Base-by-base conservation (phyloP, 2,113 vertebrate species). In the Osmerus mordax region DNA sequence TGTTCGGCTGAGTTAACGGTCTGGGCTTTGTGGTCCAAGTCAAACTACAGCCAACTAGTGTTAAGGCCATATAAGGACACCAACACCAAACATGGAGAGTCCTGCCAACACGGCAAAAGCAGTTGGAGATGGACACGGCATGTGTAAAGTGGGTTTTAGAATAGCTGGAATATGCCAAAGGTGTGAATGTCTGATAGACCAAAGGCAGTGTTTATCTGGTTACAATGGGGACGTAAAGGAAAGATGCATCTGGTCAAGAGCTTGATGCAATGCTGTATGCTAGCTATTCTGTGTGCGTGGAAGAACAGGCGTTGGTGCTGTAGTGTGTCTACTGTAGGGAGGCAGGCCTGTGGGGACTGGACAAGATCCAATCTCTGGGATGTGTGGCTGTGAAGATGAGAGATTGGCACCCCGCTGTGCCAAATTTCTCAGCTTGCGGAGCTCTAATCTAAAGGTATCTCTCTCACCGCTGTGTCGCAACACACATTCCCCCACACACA, bases 311-410 rank as follows among this genome's bases (percentile, higher is more conserved):
- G 29, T 32, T 32, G 29, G 29, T 32, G 21, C 36, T 4, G 41
- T 8, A 4, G n/a, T 5, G 47, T 21, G 32, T 18, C n/a, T 28
- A 65, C 58, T 29, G 5, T 1, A 7, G 66, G 53, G 66, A 67
- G 73, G 62, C 65, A 68, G 67, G 64, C 18, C 29, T 41, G 36
- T 41, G 6, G 36, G 36, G 5, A 41, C 36, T 19, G 62, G 69
- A 76, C 67, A 68, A 73, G 72, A 82, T 73, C 77, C 73, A 65
- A 80, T 81, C 79, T 81, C 32, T 71, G 59, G 79, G 79, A 32
- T 55, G 72, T 74, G 78, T 72, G 65, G 36, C 32, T 69, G 78
- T 21, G 69, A 55, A 73, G 9, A 61, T 65, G 59, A 82, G 77
- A 79, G 54, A 56, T 67, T 68, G 67, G 56, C 75, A 54, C 61